phyloP scores from a whole-genome alignment of 1,140 invertebrate species.

The Aphaenogaster rudis region DNA sequence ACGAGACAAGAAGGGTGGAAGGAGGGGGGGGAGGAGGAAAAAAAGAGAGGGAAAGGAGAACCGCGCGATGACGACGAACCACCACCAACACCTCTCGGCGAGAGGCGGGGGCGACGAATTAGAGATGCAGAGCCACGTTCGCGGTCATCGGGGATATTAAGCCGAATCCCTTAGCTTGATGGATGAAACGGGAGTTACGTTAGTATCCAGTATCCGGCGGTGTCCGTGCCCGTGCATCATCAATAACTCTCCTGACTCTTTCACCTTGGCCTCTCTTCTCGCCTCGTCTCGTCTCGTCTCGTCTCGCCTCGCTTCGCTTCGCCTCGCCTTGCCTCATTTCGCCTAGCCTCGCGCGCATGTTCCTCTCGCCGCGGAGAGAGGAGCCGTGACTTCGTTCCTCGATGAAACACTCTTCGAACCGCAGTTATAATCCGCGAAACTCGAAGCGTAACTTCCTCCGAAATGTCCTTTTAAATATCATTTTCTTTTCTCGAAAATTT shows the following conservation, averaged over 20 bases:
- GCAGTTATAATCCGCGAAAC: not conserved
- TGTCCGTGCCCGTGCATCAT: constrained; percentile 77
- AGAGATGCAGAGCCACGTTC: constrained; percentile 78
- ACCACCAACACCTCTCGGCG: not conserved
- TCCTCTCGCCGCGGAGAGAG: constrained; percentile 25
- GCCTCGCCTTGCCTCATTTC: constrained; percentile 32
- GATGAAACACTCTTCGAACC: not conserved
- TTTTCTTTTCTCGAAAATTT: not conserved
- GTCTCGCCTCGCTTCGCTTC: not conserved
- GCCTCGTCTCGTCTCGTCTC: not conserved
- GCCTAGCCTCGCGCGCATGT: constrained; percentile 27
- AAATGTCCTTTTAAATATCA: not conserved
- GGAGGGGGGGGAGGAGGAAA: not conserved
- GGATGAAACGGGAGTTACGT: constrained; percentile 77
- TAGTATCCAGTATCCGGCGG: constrained; percentile 75
- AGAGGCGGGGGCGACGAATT: constrained; percentile 71
- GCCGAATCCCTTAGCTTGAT: constrained; percentile 77
- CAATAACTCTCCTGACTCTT: constrained; percentile 73
- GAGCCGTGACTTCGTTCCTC: constrained; percentile 22
- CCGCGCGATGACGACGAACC: constrained; percentile 53
- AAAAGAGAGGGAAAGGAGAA: constrained; percentile 57
- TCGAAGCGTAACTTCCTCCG: not conserved
- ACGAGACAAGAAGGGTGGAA: constrained; percentile 22
- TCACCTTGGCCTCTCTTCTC: constrained; percentile 60
- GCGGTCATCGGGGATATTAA: constrained; percentile 74